Evolutionary conservation across 1,140 invertebrate species (phyloP), one percentile per base, ranked within the genome.

Genomic region (Drosophila carrolli): DNA sequence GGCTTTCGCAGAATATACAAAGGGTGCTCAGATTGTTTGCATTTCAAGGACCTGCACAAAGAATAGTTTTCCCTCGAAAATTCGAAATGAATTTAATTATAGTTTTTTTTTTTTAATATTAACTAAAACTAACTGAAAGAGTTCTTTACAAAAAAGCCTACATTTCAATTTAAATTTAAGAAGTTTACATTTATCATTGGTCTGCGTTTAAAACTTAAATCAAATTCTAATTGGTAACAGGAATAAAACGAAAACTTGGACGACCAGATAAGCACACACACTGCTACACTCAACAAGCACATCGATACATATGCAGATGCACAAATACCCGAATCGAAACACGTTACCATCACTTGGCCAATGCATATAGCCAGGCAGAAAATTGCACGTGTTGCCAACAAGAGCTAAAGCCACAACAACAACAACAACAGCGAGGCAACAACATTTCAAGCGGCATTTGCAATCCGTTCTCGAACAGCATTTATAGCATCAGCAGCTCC

Each of bases 221-320:
- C 79, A 71, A 79, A 88, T 83, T 79, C 53, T 62, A 66, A 86
- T 88, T 88, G 83, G 83, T 83, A 86, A 86, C 82, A 82, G 75
- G 83, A 83, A 88, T 82, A 78, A 86, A 88, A 66, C 55, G 59
- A 54, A 55, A 65, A 46, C 29, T 55, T 56, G 80, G 47, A 54
- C 47, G 14, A 35, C 43, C 59, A 53, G 47, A 61, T 46, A 43
- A 50, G 58, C 35, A 51, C 41, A 32, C 13, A 57, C 40, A 56
- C 9, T 11, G 3, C 29, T 16, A 14, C 1, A 29, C n/a, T n/a
- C n/a, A n/a, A n/a, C n/a, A n/a, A n/a, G n/a, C n/a, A n/a, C 44
- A 23, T 41, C 14, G 51, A 23, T 51, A 23, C 54, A 51, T 59
- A 41, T 47, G 46, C 37, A 75, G 40, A 54, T 35, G 16, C 51